phyloP scores from a whole-genome alignment of 2,113 vertebrate genomes.

The Monarcha castaneiventris region DNA sequence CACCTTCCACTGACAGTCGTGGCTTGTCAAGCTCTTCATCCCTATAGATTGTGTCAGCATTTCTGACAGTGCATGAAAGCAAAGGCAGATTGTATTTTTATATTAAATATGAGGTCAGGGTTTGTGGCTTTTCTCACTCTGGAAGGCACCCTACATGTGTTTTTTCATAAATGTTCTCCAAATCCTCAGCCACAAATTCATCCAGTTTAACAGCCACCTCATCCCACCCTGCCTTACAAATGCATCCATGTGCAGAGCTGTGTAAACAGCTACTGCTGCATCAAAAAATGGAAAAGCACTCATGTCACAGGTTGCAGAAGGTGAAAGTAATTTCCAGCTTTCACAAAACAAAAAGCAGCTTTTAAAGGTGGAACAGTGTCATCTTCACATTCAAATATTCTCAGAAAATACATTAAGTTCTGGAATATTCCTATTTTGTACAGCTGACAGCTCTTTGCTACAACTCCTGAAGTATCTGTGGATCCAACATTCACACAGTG shows the following conservation, averaged over 20 bases:
- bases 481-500: background rate
- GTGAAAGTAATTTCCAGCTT: background rate
- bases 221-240: background rate
- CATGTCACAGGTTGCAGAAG: background rate
- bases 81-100: background rate
- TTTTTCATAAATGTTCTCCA: background rate
- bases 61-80: background rate
- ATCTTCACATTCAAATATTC: background rate
- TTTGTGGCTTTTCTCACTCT: background rate
- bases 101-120: background rate
- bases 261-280: background rate
- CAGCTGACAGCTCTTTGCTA: background rate
- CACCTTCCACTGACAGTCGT: background rate
- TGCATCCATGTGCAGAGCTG: background rate
- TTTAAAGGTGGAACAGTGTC: background rate
- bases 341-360: background rate
- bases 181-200: background rate
- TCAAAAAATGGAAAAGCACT: background rate
- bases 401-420: background rate
- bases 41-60: background rate
- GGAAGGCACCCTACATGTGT: background rate
- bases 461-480: background rate
- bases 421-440: background rate
- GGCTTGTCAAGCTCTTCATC: background rate
- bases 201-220: background rate